Evolutionary conservation across 2,797 vertebrate species (phyloP).

Genomic region (Aldrovandia affinis): DNA sequence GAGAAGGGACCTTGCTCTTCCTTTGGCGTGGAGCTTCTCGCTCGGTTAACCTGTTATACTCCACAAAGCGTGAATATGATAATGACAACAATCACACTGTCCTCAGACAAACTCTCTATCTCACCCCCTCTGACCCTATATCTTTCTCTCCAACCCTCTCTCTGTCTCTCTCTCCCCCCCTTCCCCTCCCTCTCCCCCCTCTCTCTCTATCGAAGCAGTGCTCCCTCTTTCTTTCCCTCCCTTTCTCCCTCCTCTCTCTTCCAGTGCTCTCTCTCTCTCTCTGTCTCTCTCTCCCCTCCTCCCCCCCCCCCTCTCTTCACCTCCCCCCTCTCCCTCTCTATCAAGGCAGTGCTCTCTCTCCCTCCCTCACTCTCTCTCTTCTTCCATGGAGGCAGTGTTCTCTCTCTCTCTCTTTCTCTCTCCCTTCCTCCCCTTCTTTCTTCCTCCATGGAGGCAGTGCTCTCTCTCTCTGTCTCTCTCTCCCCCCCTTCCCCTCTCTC

Average conservation of each 20-base stretch:
- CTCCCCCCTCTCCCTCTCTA: background rate
- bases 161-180: too few species aligned
- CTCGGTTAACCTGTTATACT: background rate
- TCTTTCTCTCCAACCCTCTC: too few species aligned
- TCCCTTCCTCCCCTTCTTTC: conserved; percentile 22
- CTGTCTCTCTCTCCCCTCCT: conserved; percentile 36
- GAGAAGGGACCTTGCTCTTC: too few species aligned
- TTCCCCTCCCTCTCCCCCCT: background rate
- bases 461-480: conserved; percentile 33
- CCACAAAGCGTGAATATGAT: background rate
- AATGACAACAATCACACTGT: background rate
- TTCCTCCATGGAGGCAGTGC: too few species aligned
- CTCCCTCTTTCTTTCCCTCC: too few species aligned
- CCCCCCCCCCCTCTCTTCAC: conserved; percentile 24
- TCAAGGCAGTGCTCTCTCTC: too few species aligned
- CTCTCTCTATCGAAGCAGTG: conserved; percentile 1
- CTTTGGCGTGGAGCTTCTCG: too few species aligned
- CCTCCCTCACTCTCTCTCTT: conserved; percentile 38
- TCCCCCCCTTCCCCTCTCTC: conserved; percentile 48
- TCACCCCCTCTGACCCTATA: too few species aligned
- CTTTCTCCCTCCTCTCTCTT: conserved; percentile 33
- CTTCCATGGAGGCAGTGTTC: conserved; percentile 31
- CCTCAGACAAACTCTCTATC: too few species aligned
- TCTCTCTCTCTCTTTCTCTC: conserved; percentile 54
- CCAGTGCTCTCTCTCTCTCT: conserved; percentile 22